These are phyloP conservation scores for Cinclus cinclus DNA, from an alignment of 2,113 vertebrate species.

Conservation along the genomic window DNA sequence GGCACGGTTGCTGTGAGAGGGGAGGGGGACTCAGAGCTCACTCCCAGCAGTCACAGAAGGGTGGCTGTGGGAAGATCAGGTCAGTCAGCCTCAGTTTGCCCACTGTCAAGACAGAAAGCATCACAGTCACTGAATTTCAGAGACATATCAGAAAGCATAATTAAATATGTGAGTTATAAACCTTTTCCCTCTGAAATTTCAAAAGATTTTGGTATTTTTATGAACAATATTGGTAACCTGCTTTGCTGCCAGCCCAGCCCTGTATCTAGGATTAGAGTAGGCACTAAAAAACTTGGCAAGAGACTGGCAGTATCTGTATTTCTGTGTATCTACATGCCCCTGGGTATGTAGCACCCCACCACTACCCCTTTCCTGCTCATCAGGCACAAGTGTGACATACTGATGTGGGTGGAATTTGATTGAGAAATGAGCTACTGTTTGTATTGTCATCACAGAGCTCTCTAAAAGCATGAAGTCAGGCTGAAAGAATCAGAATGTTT, in stretches of 20 bases:
- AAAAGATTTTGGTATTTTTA: not conserved
- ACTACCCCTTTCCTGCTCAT: conserved; percentile 29
- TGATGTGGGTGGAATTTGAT: conserved; percentile 62
- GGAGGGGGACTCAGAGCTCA: not conserved
- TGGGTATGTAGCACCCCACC: conserved; percentile 5
- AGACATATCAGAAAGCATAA: not conserved
- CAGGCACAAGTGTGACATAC: conserved; percentile 53
- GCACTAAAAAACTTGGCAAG: not conserved
- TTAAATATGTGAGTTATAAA: not conserved
- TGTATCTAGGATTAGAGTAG: not conserved
- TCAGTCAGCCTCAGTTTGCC: not conserved
- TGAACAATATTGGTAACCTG: not conserved
- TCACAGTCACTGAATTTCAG: not conserved
- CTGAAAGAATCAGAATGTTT: conserved; percentile 37
- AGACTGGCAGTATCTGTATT: not conserved
- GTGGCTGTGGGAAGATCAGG: not conserved
- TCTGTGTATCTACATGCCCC: not conserved
- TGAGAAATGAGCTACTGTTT: conserved; percentile 61
- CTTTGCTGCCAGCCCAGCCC: not conserved
- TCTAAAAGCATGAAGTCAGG: not conserved
- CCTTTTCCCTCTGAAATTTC: not conserved
- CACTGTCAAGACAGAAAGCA: not conserved
- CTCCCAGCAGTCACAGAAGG: not conserved
- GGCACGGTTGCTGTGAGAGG: accelerated
- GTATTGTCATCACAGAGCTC: conserved; percentile 53